Evolutionary conservation across 2,797 vertebrate genomes (phyloP).

Genomic region (Smutsia temminckii): DNA sequence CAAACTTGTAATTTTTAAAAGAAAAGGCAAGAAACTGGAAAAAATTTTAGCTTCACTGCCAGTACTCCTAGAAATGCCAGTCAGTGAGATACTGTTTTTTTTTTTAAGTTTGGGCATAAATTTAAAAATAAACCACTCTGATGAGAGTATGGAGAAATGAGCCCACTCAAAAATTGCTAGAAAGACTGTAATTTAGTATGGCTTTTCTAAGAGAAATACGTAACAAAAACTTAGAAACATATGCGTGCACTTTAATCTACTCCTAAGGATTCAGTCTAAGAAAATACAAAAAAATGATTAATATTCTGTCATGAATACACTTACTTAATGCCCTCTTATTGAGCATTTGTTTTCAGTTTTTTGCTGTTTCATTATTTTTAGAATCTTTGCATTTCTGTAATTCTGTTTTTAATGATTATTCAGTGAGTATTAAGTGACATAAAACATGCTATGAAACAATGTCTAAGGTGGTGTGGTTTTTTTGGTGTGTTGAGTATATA

Average conservation of each 20-base stretch:
- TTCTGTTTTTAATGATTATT: background rate
- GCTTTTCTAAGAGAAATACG: constrained; percentile 28
- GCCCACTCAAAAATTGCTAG: background rate
- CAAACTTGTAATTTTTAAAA: background rate
- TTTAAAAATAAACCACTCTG: constrained; percentile 25
- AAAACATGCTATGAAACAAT: background rate
- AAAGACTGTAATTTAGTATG: constrained; percentile 26
- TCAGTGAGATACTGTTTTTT: background rate
- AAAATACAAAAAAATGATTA: constrained; percentile 9
- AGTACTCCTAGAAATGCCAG: constrained; percentile 8
- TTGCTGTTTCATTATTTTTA: background rate
- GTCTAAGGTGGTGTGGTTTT: background rate
- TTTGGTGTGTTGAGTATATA: background rate
- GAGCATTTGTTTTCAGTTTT: constrained; percentile 15
- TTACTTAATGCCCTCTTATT: background rate
- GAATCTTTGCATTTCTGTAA: constrained; percentile 14
- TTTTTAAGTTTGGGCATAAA: background rate
- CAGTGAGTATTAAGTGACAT: background rate
- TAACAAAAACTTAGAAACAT: background rate
- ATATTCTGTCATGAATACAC: background rate
- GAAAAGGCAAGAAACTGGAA: background rate
- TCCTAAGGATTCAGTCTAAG: constrained; percentile 35
- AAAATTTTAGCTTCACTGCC: background rate
- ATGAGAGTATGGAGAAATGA: background rate
- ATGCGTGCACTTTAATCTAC: background rate